These are phyloP conservation scores for Ivindomyrus marchei DNA, from an alignment of 2,113 vertebrate species.

Conservation along the genomic window DNA sequence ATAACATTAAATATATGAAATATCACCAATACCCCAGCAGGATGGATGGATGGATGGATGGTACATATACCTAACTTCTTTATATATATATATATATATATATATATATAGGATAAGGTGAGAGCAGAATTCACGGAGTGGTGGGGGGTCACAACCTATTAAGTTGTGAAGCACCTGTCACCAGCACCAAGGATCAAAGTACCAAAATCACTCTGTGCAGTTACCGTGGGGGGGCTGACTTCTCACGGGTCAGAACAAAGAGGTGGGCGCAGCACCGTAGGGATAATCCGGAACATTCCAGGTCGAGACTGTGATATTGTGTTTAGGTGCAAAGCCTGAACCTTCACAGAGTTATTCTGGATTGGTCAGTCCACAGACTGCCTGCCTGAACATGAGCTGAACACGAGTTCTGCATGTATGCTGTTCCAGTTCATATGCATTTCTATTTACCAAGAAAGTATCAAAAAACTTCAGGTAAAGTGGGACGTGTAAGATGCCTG, in stretches of 20 bases:
- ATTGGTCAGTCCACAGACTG: neutral
- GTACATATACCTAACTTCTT: too few species aligned
- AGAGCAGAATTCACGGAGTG: neutral
- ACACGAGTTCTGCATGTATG: neutral
- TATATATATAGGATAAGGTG: neutral
- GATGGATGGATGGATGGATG: neutral
- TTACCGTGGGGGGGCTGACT: neutral
- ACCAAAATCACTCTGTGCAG: constrained; percentile 19
- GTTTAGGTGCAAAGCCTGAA: neutral
- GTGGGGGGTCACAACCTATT: constrained; percentile 5
- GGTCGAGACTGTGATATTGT: neutral
- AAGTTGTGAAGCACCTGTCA: constrained; percentile 18
- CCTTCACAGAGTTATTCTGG: neutral
- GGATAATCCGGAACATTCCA: neutral
- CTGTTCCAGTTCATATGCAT: neutral
- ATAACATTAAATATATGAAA: neutral
- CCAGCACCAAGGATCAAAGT: constrained; percentile 18
- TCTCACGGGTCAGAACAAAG: neutral
- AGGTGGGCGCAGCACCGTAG: neutral
- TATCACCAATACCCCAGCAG: neutral
- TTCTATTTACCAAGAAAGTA: neutral
- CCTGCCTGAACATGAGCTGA: neutral
- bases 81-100: too few species aligned
- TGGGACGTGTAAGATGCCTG: neutral
- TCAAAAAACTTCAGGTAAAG: neutral